Percentiles rank a stretch among this genome's conserved stretches.
These are phyloP conservation scores for Cephus sareptanus DNA, from an alignment of 2,888 invertebrate species.

Conservation along the genomic window DNA sequence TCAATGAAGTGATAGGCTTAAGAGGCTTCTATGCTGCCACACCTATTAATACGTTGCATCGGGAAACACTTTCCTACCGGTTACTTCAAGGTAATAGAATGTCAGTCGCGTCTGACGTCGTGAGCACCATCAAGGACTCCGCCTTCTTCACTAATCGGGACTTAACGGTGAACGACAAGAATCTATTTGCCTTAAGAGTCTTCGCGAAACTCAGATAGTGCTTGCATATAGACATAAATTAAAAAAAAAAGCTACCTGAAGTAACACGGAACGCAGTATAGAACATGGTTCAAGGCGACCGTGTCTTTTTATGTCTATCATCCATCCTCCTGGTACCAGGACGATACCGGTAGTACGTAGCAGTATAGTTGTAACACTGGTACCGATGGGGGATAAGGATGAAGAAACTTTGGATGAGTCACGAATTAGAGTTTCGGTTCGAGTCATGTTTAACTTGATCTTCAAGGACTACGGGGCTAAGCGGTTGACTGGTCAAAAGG, in stretches of 20 bases:
- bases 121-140: neutral
- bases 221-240: neutral
- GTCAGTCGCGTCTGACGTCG: neutral
- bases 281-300: neutral
- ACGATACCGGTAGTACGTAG: neutral
- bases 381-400: neutral
- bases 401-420: neutral
- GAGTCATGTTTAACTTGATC: neutral
- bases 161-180: slow-evolving; percentile 7
- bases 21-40: neutral
- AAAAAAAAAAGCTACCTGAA: neutral
- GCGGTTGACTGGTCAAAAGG: neutral
- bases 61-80: neutral
- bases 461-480: neutral
- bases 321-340: neutral
- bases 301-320: neutral
- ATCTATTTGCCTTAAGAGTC: neutral
- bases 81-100: slow-evolving; percentile 3
- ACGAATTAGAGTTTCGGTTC: neutral
- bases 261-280: neutral
- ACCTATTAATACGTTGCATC: slow-evolving; percentile 3
- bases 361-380: neutral
- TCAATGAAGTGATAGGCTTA: neutral
- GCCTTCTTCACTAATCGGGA: slow-evolving; percentile 5
- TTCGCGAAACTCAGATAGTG: neutral